Evolutionary conservation across 1,140 invertebrate genomes (phyloP), one percentile per base, ranked within the genome.

Genomic region (Melanaphis sacchari): DNA sequence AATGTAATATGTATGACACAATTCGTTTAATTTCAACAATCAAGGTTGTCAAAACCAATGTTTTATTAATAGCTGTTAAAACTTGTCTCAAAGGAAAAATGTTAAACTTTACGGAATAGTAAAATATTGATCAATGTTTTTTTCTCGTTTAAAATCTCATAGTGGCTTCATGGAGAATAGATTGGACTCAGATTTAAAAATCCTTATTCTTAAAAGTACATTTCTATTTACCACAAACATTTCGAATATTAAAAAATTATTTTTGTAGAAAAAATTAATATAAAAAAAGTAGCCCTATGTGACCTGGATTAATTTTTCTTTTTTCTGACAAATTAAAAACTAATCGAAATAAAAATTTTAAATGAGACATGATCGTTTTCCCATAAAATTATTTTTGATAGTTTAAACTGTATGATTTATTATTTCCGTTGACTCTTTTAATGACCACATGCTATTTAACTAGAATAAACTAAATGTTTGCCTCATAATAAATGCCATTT

Each of bases 391-490:
- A 59, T 31, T 59, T 66, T 66, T 66, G 31, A n/a, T 66, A 5
- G 15, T 18, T 66, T 5, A 66, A n/a, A 5, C 1, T 0, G 59
- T 66, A n/a, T 66, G 31, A 66, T 66, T 66, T 66, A 5, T 18
- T 66, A 18, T n/a, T 31, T 59, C 3, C 26, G 59, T n/a, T 15
- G 11, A 0, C 1, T n/a, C n/a, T n/a, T n/a, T 66, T 9, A 6
- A 66, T n/a, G 4, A 6, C 5, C 15, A 3, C 9, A 0, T 15
- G 5, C 0, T 15, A 66, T 0, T 4, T 66, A 66, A 5, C 11
- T 66, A n/a, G 15, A 66, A 66, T n/a, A n/a, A 1, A n/a, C 11
- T 66, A 15, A n/a, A 66, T n/a, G 4, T 3, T 66, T 66, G 11
- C 1, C 11, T 15, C 8, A n/a, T 6, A 18, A 5, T n/a, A n/a